phyloP scores from a whole-genome alignment of 2,113 vertebrate species.

The Amazona guildingii region DNA sequence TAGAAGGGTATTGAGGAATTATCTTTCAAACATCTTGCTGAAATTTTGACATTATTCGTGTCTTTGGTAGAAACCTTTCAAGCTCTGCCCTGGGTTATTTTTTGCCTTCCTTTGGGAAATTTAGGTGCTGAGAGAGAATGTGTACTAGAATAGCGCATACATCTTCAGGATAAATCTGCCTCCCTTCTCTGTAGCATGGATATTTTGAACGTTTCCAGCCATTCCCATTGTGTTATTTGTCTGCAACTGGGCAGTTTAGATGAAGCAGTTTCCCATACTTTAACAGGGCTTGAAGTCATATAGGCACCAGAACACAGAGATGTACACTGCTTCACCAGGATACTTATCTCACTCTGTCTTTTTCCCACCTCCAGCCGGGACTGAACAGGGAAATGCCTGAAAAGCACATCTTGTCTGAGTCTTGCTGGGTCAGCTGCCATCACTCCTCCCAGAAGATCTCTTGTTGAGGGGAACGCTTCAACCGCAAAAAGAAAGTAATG shows the following conservation, averaged over 20 bases:
- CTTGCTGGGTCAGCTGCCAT: neutral
- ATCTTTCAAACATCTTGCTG: neutral
- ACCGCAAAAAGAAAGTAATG: neutral
- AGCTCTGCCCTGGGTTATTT: neutral
- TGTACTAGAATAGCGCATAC: neutral
- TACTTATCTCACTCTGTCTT: neutral
- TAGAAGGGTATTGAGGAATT: neutral
- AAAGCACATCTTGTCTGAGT: neutral
- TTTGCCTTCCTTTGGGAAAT: neutral
- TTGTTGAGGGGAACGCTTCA: neutral
- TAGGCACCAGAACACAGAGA: neutral
- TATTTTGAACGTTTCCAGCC: neutral
- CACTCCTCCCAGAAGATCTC: neutral
- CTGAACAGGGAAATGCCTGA: constrained; percentile 45
- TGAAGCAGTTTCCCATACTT: neutral
- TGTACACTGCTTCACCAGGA: neutral
- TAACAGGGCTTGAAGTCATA: neutral
- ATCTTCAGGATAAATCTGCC: neutral
- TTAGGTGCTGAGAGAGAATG: neutral
- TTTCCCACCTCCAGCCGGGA: neutral
- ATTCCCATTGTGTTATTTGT: neutral
- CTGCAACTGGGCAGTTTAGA: neutral
- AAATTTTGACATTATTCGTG: neutral
- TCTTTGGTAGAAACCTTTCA: neutral
- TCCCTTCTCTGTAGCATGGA: neutral